Base-by-base conservation (phyloP, 2,888 invertebrate species). In the Rotaria macrura region DNA sequence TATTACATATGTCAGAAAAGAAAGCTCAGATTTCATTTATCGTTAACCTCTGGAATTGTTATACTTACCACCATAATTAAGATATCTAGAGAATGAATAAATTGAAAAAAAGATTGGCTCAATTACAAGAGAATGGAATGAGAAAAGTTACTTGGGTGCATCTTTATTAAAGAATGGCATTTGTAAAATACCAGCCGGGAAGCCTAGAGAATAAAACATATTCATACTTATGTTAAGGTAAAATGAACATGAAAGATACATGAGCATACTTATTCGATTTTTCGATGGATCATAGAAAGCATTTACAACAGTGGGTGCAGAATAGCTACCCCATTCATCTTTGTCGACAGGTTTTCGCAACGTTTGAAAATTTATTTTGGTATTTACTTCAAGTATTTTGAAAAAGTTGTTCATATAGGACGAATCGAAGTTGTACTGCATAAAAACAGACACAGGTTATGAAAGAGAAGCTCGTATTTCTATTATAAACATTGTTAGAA, bases 231-330 rank as follows among this genome's bases (percentile, higher is more conserved):
- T 43, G 5, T 43, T 5, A 90, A 29, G 90, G 90, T 10, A 89
- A 89, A 86, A 91, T 90, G 25, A 90, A 88, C 83, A 91, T 90
- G 7, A 90, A 90, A 1, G n/a, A n/a, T n/a, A n/a, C n/a, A n/a
- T n/a, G n/a, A n/a, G n/a, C 90, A 90, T 7, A 95, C 95, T 95
- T 87, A 96, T 96, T 90, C 95, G 95, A 90, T 96, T 96, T 90
- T 94, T 95, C 89, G 95, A 95, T 0, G 95, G 95, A 91, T 95
- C 95, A 91, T 96, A 96, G 91, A 96, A 96, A 5, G 96, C 96
- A 91, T 96, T 96, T 12, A 96, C 95, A 23, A 95, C 88, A 43
- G 89, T 89, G 47, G 10, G 72, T 74, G 85, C 74, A 17, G 49
- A 17, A 34, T 74, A 52, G 23, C 74, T 52, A 52, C 72, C 74